Conservation (phyloP, 2,888 invertebrate genomes). For the Sarcophaga carnaria region DNA sequence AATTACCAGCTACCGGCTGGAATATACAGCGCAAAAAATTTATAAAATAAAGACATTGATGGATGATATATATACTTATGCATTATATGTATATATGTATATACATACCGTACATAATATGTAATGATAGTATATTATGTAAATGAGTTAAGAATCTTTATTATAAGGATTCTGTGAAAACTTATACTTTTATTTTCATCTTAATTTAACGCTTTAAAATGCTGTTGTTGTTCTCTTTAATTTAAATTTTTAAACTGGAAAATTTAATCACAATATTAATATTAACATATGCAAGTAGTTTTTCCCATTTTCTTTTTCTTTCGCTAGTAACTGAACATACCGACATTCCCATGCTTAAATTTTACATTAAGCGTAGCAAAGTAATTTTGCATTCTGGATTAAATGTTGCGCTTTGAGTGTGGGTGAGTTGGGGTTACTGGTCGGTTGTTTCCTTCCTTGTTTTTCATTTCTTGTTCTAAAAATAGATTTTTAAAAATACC, state of each 20-base stretch:
- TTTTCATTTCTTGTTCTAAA: conserved; percentile 24
- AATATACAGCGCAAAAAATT: conserved; percentile 4
- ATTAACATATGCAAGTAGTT: too few relatives aligned
- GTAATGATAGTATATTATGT: too few relatives aligned
- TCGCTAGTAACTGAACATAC: too few relatives aligned
- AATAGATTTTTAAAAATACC: conserved; percentile 27
- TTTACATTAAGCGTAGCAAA: background rate
- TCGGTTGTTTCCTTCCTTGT: background rate
- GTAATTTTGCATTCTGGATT: background rate
- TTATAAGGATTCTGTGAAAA: too few relatives aligned
- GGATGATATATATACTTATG: background rate
- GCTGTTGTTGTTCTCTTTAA: too few relatives aligned
- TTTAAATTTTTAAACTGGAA: too few relatives aligned
- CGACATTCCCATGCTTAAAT: background rate
- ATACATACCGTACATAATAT: too few relatives aligned
- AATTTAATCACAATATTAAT: too few relatives aligned
- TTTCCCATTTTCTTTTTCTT: too few relatives aligned
- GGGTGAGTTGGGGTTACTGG: background rate
- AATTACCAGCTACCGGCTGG: conserved; percentile 72
- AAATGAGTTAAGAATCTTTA: too few relatives aligned
- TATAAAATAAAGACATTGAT: background rate
- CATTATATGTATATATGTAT: background rate
- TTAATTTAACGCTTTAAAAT: too few relatives aligned
- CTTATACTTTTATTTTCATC: too few relatives aligned
- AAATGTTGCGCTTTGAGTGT: background rate